Evolutionary conservation across 2,113 vertebrate species (phyloP), one percentile per base, ranked within the genome.

Genomic region (Entelurus aequoreus): DNA sequence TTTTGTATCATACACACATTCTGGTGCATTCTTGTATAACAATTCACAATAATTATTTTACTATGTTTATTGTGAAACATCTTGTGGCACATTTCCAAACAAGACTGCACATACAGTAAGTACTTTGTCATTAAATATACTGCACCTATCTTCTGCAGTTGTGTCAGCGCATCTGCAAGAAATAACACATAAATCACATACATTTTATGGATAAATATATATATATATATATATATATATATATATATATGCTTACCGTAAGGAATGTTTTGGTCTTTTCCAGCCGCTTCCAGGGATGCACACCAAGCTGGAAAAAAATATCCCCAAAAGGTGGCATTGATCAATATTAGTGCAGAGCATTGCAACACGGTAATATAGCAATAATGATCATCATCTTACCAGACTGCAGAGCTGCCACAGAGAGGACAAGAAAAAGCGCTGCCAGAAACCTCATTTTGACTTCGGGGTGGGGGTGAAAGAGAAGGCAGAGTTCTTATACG

Each of bases 111-210:
- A 19, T 19, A 19, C 19, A 19, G 19, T 19, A 19, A 19, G 19
- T 19, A 19, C 19, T 19, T 19, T 19, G 19, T 19, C 19, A 19
- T 8, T 8, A 1, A 6, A 16, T 36, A 47, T 4, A 60, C 52
- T 8, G 37, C 76, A 88, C 87, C 87, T 84, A 68, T 83, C 77
- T 84, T 84, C 68, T 68, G 62, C 46, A 88, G 78, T 21, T 81
- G 61, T 37, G 53, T 60, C 1, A 80, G 46, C 1, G 42, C 75
- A 75, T 83, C 82, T 83, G 68, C 42, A 68, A 28, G 13, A 48
- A 69, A 28, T 28, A 4, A 28, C 28, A 28, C 3, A 3, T 28
- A 28, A 28, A 28, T 28, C 28, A 28, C 28, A 28, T 28, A 28
- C 28, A 28, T 28, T 28, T 28, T 28, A 28, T 28, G 28, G 28